These are phyloP conservation scores for Nomada lathburiana DNA, from an alignment of 2,888 invertebrate species.

Conservation along the genomic window DNA sequence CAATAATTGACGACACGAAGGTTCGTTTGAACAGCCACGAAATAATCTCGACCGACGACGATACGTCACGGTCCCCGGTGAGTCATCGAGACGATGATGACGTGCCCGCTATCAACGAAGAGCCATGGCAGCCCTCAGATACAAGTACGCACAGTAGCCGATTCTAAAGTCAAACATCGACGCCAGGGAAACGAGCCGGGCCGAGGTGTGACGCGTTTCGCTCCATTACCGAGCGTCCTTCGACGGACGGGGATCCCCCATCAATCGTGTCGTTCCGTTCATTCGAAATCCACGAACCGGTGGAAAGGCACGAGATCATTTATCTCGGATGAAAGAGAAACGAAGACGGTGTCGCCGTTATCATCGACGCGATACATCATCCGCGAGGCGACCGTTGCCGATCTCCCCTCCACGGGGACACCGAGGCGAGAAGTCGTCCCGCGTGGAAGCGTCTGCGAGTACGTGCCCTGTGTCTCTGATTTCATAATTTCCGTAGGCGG, in stretches of 20 bases:
- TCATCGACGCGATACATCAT: conserved; percentile 74
- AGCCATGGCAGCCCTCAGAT: background rate
- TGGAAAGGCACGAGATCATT: conserved; percentile 49
- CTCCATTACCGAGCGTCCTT: conserved; percentile 21
- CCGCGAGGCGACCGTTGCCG: conserved; percentile 69
- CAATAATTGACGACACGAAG: background rate
- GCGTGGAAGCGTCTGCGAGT: conserved; percentile 66
- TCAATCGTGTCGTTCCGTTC: conserved; percentile 20
- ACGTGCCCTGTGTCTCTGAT: conserved; percentile 84
- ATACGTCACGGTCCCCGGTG: conserved; percentile 16
- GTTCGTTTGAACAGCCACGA: conserved; percentile 5
- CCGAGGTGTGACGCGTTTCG: conserved; percentile 8
- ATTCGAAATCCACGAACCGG: conserved; percentile 30
- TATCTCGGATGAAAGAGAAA: conserved; percentile 29
- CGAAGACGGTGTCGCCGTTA: conserved; percentile 51
- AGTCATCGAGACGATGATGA: conserved; percentile 45
- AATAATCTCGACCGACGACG: background rate
- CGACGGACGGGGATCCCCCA: background rate
- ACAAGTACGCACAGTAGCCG: background rate
- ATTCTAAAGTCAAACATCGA: conserved; percentile 24
- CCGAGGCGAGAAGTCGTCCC: conserved; percentile 60
- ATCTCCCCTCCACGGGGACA: conserved; percentile 65
- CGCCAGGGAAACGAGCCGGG: background rate
- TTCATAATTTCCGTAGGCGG: conserved; percentile 84
- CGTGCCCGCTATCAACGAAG: conserved; percentile 9